Evolutionary conservation across 2,113 vertebrate genomes (phyloP), one percentile per base, ranked within the genome.

Genomic region (Halcyon senegalensis): DNA sequence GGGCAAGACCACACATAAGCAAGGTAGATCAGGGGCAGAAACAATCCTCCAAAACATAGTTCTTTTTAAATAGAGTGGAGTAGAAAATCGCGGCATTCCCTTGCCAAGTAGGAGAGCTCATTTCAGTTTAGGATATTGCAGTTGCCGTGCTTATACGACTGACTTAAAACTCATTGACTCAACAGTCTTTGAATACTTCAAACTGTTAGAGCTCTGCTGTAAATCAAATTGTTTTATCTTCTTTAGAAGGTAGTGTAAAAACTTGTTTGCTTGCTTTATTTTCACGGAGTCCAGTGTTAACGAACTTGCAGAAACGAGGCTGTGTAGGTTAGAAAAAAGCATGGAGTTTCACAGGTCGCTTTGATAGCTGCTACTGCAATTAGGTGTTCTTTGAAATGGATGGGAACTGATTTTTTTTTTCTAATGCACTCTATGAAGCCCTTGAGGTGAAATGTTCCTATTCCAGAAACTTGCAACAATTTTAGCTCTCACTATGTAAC

Each of bases 401-500:
- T 90, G 62, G n/a, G 56, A 89, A 81, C 59, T 48, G 66, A 69
- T 31, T 59, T 86, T 55, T 89, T 25, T 21, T 64, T 39, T 13
- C 13, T 33, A 30, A 30, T 9, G 6, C 12, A 28, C 24, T 63
- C 2, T 73, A 53, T 79, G 37, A 94, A 78, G 80, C 15, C 74
- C 18, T 70, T 90, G 89, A 95, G 44, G 6, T 75, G 78, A 93
- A 95, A 80, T 60, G 21, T 80, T 72, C 50, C 41, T 89, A 51
- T 89, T 93, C 31, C 19, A 75, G 59, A 33, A 86, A 79, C 44
- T 90, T 90, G 35, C 68, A 91, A 76, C 87, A 87, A 69, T 87
- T 90, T 88, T 73, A 95, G 66, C 53, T 96, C 86, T 84, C 37
- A 48, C 48, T 85, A 0, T 91, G 85, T 85, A 93, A 80, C 63